Conservation (phyloP, 35 echinoderm and acorn worm species). For the Eucidaris tribuloides region DNA sequence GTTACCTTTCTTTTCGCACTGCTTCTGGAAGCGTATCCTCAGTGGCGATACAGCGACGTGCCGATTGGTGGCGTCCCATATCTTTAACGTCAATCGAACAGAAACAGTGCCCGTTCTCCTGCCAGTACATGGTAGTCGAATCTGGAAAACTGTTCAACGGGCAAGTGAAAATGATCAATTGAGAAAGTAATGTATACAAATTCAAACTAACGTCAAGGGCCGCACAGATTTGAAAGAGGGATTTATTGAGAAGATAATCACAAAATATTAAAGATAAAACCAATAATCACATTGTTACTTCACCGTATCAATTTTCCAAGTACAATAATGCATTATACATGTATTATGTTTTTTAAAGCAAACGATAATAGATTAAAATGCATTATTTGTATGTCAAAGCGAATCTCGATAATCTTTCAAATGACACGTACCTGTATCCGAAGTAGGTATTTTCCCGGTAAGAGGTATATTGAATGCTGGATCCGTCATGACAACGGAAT, state of each 20-base stretch:
- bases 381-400: not conserved
- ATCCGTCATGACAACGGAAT: not conserved
- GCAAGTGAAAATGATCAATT: not conserved
- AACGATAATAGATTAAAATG: not conserved
- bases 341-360: not conserved
- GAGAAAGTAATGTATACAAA: not conserved
- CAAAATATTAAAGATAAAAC: not conserved
- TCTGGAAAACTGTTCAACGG: not conserved
- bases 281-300: not conserved
- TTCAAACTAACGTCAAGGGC: not conserved
- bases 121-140: not conserved
- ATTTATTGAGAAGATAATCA: not conserved
- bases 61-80: conserved; percentile 3
- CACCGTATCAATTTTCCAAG: too few species aligned
- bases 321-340: not conserved
- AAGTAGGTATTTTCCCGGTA: not conserved
- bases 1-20: conserved; percentile 6
- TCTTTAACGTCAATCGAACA: not conserved
- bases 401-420: not conserved
- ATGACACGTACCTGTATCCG: not conserved
- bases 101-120: not conserved
- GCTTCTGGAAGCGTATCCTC: conserved; percentile 2
- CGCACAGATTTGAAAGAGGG: too few species aligned
- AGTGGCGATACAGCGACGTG: not conserved
- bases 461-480: not conserved